Conservation (phyloP, 2,888 invertebrate genomes). For the Drosophila quinaria region DNA sequence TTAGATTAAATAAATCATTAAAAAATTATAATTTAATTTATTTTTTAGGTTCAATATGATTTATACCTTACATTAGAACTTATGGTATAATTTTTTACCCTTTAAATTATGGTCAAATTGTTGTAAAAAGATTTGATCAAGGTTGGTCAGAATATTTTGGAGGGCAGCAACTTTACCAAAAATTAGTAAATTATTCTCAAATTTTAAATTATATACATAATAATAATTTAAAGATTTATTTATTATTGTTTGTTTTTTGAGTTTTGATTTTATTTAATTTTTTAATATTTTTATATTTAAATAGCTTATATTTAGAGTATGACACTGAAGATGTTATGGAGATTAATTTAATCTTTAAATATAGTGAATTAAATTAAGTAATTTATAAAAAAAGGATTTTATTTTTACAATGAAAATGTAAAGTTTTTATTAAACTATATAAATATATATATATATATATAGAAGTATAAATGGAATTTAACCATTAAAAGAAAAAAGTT, state of each 20-base stretch:
- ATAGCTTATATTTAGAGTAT: slow-evolving; percentile 55
- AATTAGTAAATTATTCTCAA: slow-evolving; percentile 85
- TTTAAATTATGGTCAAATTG: slow-evolving; percentile 85
- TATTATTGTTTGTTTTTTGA: slow-evolving; percentile 86
- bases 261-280: slow-evolving; percentile 73
- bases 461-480: slow-evolving; percentile 75
- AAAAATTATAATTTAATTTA: slow-evolving; percentile 82
- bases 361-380: slow-evolving; percentile 76
- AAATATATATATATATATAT: slow-evolving; percentile 33
- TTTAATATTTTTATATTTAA: slow-evolving; percentile 44
- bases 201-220: slow-evolving; percentile 81
- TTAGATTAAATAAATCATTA: slow-evolving; percentile 35
- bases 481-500: slow-evolving; percentile 87
- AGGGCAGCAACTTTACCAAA: slow-evolving; percentile 84
- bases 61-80: slow-evolving; percentile 81
- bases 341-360: slow-evolving; percentile 73
- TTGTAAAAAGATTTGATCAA: slow-evolving; percentile 86
- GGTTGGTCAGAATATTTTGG: slow-evolving; percentile 87
- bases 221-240: slow-evolving; percentile 87
- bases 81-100: slow-evolving; percentile 86
- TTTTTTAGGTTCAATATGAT: slow-evolving; percentile 86
- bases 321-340: slow-evolving; percentile 64
- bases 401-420: slow-evolving; percentile 89
- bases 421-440: slow-evolving; percentile 88
- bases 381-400: slow-evolving; percentile 84